phyloP scores from a whole-genome alignment of 2,888 invertebrate genomes.

The Erebia palarica region DNA sequence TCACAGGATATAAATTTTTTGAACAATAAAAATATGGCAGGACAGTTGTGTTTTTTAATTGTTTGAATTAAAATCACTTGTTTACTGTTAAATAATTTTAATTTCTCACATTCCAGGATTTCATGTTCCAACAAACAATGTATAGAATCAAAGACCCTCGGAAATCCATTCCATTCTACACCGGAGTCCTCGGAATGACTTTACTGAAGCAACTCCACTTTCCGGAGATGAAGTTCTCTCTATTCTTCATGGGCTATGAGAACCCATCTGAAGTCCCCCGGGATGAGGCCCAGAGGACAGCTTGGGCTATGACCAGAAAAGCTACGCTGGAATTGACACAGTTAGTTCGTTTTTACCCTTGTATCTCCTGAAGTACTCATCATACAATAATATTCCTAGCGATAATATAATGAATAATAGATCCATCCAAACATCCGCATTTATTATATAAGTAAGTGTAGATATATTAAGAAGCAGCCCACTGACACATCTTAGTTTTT shows the following conservation, averaged over 20 bases:
- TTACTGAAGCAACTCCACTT: constrained; percentile 94
- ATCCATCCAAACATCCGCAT: too few relatives aligned
- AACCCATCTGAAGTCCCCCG: constrained; percentile 87
- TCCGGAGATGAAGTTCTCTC: constrained; percentile 92
- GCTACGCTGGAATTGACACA: constrained; percentile 96
- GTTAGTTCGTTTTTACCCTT: constrained; percentile 77
- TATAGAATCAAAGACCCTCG: constrained; percentile 96
- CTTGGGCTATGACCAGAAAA: constrained; percentile 91
- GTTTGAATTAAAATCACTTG: too few relatives aligned
- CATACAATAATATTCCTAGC: too few relatives aligned
- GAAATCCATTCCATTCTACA: constrained; percentile 94
- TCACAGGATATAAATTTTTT: too few relatives aligned
- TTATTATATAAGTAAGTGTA: too few relatives aligned
- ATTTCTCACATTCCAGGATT: constrained; percentile 84
- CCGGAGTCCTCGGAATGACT: constrained; percentile 95
- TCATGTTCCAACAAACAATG: constrained; percentile 98
- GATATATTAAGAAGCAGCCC: too few relatives aligned
- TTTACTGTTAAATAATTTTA: not conserved
- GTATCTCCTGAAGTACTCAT: too few relatives aligned
- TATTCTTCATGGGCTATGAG: constrained; percentile 97
- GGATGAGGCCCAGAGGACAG: constrained; percentile 85
- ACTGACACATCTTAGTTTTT: too few relatives aligned
- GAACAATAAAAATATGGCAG: too few relatives aligned
- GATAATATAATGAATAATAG: too few relatives aligned
- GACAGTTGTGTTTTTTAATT: too few relatives aligned